These are phyloP conservation scores for Eristalinus aeneus DNA, from an alignment of 2,888 invertebrate species.

Conservation along the genomic window DNA sequence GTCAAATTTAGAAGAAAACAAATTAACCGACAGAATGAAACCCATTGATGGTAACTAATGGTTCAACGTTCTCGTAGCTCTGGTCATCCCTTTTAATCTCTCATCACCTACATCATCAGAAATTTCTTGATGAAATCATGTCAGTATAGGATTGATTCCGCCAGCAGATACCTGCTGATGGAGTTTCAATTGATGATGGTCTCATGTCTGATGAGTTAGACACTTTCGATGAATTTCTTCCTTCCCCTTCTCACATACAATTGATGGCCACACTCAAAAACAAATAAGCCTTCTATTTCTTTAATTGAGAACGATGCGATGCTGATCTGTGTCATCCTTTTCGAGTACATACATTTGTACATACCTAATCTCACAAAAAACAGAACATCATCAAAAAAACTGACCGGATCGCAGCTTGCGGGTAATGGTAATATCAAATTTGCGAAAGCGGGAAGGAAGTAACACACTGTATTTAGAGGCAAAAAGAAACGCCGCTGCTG, in stretches of 20 bases:
- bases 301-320: conserved; percentile 55
- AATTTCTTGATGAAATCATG: conserved; percentile 27
- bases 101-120: conserved; percentile 26
- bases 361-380: conserved; percentile 54
- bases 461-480: conserved; percentile 14
- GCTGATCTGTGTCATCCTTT: conserved; percentile 55
- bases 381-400: conserved; percentile 55
- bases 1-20: conserved; percentile 30
- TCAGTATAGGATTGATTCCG: conserved; percentile 45
- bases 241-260: neutral
- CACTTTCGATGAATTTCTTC: conserved; percentile 13
- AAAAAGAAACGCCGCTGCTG: conserved; percentile 59
- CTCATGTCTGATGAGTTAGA: neutral
- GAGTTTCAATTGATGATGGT: neutral
- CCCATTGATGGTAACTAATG: conserved; percentile 47
- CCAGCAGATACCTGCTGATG: conserved; percentile 42
- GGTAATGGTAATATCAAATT: conserved; percentile 33
- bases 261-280: conserved; percentile 21
- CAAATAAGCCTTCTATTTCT: conserved; percentile 52
- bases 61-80: conserved; percentile 8
- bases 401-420: conserved; percentile 16
- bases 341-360: conserved; percentile 17
- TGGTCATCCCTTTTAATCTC: conserved; percentile 4
- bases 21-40: conserved; percentile 10
- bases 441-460: conserved; percentile 46